Percentiles rank a stretch among this genome's conserved stretches.
Conservation (phyloP, 1,140 invertebrate genomes). For the Brachystomella parvula region DNA sequence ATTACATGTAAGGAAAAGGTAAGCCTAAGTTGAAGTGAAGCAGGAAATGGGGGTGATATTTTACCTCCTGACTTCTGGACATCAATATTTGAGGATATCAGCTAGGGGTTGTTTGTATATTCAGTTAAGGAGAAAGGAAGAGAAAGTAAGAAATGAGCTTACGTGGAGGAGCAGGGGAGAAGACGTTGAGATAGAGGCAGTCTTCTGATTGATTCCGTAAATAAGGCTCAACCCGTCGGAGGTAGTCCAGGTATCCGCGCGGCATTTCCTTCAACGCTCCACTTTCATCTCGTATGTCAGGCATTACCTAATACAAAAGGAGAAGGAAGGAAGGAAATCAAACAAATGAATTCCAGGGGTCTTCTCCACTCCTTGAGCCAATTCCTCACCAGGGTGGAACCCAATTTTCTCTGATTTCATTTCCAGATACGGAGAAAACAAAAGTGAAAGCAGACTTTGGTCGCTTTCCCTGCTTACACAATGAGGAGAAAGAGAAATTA, state of each 20-base stretch:
- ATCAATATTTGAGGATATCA: not conserved
- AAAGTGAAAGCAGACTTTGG: too few relatives aligned
- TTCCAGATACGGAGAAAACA: too few relatives aligned
- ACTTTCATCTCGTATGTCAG: slow-evolving; percentile 74
- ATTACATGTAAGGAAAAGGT: too few relatives aligned
- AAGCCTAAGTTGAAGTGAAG: too few relatives aligned
- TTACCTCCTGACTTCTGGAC: not conserved
- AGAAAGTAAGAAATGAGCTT: not conserved
- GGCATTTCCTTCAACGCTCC: slow-evolving; percentile 51
- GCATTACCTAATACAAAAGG: slow-evolving; percentile 61
- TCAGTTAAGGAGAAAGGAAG: not conserved
- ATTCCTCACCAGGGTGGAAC: too few relatives aligned
- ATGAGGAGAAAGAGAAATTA: too few relatives aligned
- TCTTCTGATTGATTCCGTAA: slow-evolving; percentile 78
- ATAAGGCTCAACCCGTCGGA: slow-evolving; percentile 58
- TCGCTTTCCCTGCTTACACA: too few relatives aligned
- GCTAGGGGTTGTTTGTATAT: not conserved
- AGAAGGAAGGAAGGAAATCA: not conserved
- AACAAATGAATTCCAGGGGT: not conserved
- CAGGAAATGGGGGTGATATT: too few relatives aligned
- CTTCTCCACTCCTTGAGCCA: too few relatives aligned
- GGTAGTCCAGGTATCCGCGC: slow-evolving; percentile 57
- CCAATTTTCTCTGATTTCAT: too few relatives aligned
- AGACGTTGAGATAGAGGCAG: slow-evolving; percentile 87
- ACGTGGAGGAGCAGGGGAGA: slow-evolving; percentile 56